Evolutionary conservation across 2,888 invertebrate genomes (phyloP), one percentile per base, ranked within the genome.

Genomic region (Leptinotarsa tumamoca): DNA sequence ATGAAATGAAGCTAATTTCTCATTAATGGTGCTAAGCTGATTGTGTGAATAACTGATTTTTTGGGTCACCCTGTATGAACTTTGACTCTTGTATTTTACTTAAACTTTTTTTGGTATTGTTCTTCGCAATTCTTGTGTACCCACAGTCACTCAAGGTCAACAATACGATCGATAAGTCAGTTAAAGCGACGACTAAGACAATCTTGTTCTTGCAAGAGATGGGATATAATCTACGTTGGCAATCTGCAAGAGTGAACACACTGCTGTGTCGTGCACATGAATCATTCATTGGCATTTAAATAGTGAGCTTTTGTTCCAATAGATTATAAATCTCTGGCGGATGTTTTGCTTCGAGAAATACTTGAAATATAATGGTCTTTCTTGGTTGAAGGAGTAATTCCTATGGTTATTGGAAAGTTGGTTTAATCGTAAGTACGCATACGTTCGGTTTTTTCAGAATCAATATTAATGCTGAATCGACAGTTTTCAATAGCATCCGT

Each of bases 211-310:
- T 68, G 23, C 23, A 15, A 18, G 27, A 33, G 56, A 70, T 61
- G 23, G 61, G 61, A 27, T 23, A 52, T 72, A 71, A 79, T 79
- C 78, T 68, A 72, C 70, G 71, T 76, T 78, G 67, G 79, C 75
- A 78, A 81, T 80, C 80, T 81, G 74, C 75, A 68, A 69, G 58
- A 70, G 78, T 78, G 78, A 77, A 80, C 78, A 76, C 77, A 69
- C 74, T 67, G 50, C 68, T 71, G 66, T 63, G 77, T 79, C 79
- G 80, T 82, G 79, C 73, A 72, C 80, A 83, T 83, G 83, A 83
- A 83, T 83, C 82, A 83, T 83, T 83, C 82, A 83, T 83, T 75
- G 82, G 79, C 80, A 82, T 83, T 81, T 81, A 80, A 82, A 82
- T 82, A 71, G 79, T 75, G 71, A 80, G 79, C 81, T 81, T 82